Conservation (phyloP, 2,888 invertebrate species). For the Mesoligia furuncula region DNA sequence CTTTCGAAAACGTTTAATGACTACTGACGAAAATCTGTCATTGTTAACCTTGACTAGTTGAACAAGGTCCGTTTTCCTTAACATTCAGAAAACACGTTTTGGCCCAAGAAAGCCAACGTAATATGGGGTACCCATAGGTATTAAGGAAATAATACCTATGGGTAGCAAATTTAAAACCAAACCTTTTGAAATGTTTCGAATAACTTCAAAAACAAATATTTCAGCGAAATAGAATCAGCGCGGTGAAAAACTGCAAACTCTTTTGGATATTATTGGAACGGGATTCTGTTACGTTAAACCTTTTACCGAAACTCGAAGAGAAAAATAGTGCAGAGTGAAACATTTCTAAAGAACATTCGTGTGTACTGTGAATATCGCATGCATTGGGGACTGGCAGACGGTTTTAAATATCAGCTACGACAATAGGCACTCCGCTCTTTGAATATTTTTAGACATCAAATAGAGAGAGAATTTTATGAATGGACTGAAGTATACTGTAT, state of each 20-base stretch:
- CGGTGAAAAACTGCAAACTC: not conserved
- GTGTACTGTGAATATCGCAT: conserved; percentile 14
- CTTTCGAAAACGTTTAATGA: not conserved
- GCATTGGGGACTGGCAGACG: not conserved
- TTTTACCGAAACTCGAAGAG: conserved; percentile 12
- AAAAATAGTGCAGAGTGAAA: conserved; percentile 16
- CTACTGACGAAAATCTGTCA: conserved; percentile 35
- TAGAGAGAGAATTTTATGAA: conserved; percentile 19
- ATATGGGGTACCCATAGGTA: not conserved
- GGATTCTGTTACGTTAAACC: conserved; percentile 11
- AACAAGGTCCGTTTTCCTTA: conserved; percentile 17
- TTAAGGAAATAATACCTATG: too few relatives aligned
- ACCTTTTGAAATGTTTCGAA: not conserved
- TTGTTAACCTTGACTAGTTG: conserved; percentile 32
- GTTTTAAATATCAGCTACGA: conserved; percentile 20
- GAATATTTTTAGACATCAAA: conserved; percentile 16
- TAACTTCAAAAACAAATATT: not conserved
- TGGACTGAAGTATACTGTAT: not conserved
- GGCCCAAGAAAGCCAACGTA: not conserved
- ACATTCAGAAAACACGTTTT: not conserved
- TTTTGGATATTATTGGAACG: conserved; percentile 9
- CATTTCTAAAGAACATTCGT: conserved; percentile 31
- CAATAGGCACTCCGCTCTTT: conserved; percentile 1
- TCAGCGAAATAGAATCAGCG: not conserved
- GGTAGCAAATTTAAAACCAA: not conserved